Evolutionary conservation across 2,113 vertebrate species (phyloP).

Genomic region (Poeciliopsis turrubarensis): DNA sequence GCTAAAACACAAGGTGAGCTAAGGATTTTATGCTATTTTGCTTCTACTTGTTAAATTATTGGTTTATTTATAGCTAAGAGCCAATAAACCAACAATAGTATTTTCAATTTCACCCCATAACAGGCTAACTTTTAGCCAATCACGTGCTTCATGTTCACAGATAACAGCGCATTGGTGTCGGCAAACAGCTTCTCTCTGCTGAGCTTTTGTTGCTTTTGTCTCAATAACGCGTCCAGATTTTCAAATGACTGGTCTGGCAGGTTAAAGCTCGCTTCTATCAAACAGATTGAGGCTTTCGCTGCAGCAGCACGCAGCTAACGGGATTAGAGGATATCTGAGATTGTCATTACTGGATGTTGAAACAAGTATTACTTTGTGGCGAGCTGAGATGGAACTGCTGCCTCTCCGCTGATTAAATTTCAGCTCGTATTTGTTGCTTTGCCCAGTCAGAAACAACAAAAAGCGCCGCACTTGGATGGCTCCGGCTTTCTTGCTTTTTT

Average conservation of each 20-base stretch:
- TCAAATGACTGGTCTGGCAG: background rate
- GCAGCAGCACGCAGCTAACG: background rate
- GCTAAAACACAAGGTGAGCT: slow-evolving; percentile 74
- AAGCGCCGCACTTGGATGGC: slow-evolving; percentile 5
- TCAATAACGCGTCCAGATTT: background rate
- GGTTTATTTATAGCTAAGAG: background rate
- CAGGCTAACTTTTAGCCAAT: background rate
- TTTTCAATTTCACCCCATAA: background rate
- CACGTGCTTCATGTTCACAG: background rate
- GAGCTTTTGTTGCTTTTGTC: background rate
- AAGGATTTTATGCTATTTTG: background rate
- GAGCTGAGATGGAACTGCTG: slow-evolving; percentile 19
- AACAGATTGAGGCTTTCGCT: background rate
- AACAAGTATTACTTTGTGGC: slow-evolving; percentile 2
- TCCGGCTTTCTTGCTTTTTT: background rate
- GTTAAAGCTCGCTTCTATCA: background rate
- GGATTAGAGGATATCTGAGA: slow-evolving; percentile 10
- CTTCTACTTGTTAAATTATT: background rate
- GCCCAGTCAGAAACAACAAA: slow-evolving; percentile 24
- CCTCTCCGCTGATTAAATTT: slow-evolving; percentile 22
- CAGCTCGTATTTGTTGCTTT: slow-evolving; percentile 28
- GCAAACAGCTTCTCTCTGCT: background rate
- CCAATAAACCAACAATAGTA: background rate
- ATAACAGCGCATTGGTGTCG: background rate
- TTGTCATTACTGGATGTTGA: slow-evolving; percentile 1